phyloP scores from a whole-genome alignment of 2,888 invertebrate genomes.

The Eupithecia abbreviata region DNA sequence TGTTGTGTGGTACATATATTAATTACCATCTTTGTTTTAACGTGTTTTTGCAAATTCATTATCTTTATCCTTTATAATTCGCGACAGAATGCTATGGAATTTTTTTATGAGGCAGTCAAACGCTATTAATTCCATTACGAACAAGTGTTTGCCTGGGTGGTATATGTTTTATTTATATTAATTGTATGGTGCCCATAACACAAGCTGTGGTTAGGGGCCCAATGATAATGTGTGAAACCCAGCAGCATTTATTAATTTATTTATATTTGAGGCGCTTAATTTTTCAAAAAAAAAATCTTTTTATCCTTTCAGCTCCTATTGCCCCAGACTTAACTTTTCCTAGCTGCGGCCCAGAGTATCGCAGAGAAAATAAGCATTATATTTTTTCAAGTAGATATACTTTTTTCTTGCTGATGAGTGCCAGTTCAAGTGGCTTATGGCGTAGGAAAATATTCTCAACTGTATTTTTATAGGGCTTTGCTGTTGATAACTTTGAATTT shows the following conservation, averaged over 20 bases:
- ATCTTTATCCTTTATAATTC: too few relatives aligned
- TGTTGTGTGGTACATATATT: too few relatives aligned
- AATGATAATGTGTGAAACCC: background rate
- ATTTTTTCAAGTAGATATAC: background rate
- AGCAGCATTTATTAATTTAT: background rate
- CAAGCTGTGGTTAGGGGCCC: background rate
- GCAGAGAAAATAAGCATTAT: conserved; percentile 5
- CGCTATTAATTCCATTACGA: too few relatives aligned
- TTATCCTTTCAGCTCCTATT: background rate
- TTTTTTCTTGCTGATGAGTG: background rate
- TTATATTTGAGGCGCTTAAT: background rate
- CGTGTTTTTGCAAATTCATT: too few relatives aligned
- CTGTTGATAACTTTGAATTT: background rate
- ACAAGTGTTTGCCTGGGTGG: too few relatives aligned
- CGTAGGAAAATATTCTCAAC: background rate
- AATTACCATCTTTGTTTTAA: too few relatives aligned
- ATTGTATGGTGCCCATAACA: too few relatives aligned
- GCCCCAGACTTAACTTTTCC: background rate
- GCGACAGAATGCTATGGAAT: too few relatives aligned
- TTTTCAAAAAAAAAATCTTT: background rate
- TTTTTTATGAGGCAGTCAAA: too few relatives aligned
- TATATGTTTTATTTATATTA: too few relatives aligned
- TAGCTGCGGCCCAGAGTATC: background rate
- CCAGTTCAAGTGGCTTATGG: background rate
- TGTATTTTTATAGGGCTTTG: too few relatives aligned